phyloP scores from a whole-genome alignment of 2,888 invertebrate species.

The Agrilus mali region DNA sequence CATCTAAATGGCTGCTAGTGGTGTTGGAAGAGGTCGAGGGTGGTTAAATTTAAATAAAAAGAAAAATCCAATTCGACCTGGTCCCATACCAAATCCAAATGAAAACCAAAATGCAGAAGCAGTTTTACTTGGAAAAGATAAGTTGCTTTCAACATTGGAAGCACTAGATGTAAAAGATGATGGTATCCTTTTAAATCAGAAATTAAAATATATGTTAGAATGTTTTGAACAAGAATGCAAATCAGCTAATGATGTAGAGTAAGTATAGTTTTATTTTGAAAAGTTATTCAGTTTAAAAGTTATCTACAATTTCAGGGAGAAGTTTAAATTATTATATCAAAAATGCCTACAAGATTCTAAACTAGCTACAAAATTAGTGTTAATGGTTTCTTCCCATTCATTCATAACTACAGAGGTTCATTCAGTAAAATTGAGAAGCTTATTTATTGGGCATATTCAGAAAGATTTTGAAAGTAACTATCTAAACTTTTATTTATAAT shows the following conservation, averaged over 20 bases:
- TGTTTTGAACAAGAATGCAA: conserved; percentile 24
- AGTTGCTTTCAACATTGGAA: conserved; percentile 22
- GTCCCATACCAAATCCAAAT: conserved; percentile 4
- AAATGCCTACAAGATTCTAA: conserved; percentile 23
- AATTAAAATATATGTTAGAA: conserved; percentile 25
- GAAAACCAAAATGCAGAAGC: conserved; percentile 1
- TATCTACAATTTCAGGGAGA: conserved; percentile 19
- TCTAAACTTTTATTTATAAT: neutral
- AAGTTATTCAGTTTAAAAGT: neutral
- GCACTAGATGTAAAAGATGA: conserved; percentile 27
- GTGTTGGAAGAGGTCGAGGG: conserved; percentile 23
- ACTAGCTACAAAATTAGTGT: conserved; percentile 25
- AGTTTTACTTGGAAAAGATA: conserved; percentile 9
- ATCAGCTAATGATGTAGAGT: conserved; percentile 25
- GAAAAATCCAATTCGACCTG: conserved; percentile 12
- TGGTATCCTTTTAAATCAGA: conserved; percentile 30
- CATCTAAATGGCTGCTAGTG: conserved; percentile 17
- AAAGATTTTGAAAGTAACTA: conserved; percentile 22
- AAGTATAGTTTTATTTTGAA: conserved; percentile 4
- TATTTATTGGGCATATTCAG: conserved; percentile 26
- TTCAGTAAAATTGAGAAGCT: conserved; percentile 15
- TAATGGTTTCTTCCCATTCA: conserved; percentile 25
- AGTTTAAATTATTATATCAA: conserved; percentile 25
- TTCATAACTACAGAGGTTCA: conserved; percentile 19
- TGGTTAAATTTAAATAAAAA: conserved; percentile 23